phyloP scores from a whole-genome alignment of 1,140 invertebrate species.

The Drosophila pandora region DNA sequence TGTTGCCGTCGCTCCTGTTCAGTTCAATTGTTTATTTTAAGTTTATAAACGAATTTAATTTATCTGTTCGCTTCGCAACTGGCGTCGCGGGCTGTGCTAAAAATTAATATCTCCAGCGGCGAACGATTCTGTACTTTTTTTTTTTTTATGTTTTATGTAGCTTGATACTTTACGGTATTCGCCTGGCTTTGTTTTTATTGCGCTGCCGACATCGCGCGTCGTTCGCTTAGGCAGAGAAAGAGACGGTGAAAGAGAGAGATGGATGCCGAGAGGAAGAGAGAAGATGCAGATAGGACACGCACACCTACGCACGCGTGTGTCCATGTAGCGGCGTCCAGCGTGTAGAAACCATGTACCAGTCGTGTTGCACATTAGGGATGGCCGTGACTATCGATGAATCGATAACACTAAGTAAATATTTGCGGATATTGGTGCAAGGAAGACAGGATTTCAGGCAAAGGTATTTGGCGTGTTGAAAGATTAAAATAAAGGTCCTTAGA shows the following conservation, averaged over 20 bases:
- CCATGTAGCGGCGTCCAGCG: constrained; percentile 29
- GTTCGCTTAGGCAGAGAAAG: constrained; percentile 28
- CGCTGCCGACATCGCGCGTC: constrained; percentile 40
- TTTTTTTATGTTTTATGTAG: constrained; percentile 22
- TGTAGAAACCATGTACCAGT: constrained; percentile 34
- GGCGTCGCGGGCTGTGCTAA: constrained; percentile 28
- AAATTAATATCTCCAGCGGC: constrained; percentile 39
- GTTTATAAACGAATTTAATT: constrained; percentile 22
- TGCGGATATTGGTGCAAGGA: not conserved
- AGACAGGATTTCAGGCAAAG: not conserved
- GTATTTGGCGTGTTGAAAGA: not conserved
- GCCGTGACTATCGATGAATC: constrained; percentile 34
- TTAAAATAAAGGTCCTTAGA: not conserved
- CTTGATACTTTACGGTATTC: constrained; percentile 45
- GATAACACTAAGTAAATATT: constrained; percentile 8
- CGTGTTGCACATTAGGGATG: constrained; percentile 38
- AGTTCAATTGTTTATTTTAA: constrained; percentile 50
- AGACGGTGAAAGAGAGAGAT: constrained; percentile 15
- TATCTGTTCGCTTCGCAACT: constrained; percentile 21
- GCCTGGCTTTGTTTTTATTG: constrained; percentile 46
- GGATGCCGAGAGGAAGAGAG: constrained; percentile 5
- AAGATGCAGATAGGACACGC: constrained; percentile 36
- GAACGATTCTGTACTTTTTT: constrained; percentile 41
- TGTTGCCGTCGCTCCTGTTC: constrained; percentile 15
- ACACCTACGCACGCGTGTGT: constrained; percentile 45